Conservation (phyloP, 2,113 vertebrate genomes). For the Centropristis striata region DNA sequence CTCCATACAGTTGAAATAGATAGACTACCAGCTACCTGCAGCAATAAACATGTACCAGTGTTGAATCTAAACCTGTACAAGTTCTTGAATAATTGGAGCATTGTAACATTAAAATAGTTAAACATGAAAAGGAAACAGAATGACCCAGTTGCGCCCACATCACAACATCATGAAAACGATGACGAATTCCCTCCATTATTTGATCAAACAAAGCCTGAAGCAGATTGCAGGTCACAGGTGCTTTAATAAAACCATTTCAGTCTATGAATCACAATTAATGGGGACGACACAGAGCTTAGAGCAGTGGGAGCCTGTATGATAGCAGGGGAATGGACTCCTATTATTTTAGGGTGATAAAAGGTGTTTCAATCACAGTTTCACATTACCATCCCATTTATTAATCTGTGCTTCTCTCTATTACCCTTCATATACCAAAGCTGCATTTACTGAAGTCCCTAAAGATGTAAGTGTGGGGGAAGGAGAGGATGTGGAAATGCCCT, state of each 20-base stretch:
- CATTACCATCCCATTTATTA: neutral
- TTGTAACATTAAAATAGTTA: neutral
- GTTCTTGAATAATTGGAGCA: neutral
- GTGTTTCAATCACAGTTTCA: neutral
- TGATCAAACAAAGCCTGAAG: slow-evolving; percentile 18
- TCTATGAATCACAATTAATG: slow-evolving; percentile 11
- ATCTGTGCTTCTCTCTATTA: slow-evolving; percentile 54
- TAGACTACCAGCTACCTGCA: neutral
- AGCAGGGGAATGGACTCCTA: neutral
- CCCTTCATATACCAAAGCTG: slow-evolving; percentile 82
- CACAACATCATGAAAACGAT: neutral
- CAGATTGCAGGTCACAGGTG: slow-evolving; percentile 22
- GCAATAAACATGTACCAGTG: neutral
- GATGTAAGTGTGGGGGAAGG: slow-evolving; percentile 95
- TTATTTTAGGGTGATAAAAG: neutral
- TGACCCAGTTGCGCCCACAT: neutral
- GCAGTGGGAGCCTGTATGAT: neutral
- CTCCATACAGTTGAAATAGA: no score
- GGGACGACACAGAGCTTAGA: slow-evolving; percentile 5
- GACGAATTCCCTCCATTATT: slow-evolving; percentile 8
- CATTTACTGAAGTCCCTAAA: slow-evolving; percentile 96
- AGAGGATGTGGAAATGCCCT: slow-evolving; percentile 97
- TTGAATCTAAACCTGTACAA: neutral
- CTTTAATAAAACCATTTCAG: slow-evolving; percentile 13
- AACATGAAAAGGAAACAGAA: neutral